Evolutionary conservation across 2,797 vertebrate genomes (phyloP), one percentile per base, ranked within the genome.

Genomic region (Cephalopachus bancanus): DNA sequence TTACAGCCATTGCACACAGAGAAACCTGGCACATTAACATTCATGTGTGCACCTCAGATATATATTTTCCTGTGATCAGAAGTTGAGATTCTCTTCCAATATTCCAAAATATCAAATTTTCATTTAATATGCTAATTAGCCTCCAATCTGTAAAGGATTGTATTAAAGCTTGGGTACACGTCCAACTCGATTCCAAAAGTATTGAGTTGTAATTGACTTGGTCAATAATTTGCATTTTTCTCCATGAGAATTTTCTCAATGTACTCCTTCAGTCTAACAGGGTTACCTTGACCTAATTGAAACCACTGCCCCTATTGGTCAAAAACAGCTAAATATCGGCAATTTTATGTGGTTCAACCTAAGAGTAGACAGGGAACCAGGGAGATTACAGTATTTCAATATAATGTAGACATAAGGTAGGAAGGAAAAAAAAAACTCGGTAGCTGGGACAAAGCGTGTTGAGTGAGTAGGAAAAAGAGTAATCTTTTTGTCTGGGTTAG

Each of bases 41-140:
- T 64, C 26, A 33, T 60, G 44, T 33, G 60, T 64, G 57, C 65
- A 67, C 60, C 79, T 94, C 90, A 60, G 51, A 53, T 81, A 75
- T 9, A 49, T 60, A 16, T 19, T 65, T 71, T 85, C 79, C 79
- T 53, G 17, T 74, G 64, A 84, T 93, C 26, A 37, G n/a, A 93
- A 95, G 76, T 92, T 85, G 57, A 96, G 94, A 95, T 79, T 83
- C 75, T 90, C 90, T 96, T 95, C 65, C 83, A 93, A 93, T 85
- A 85, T 96, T 96, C 74, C 80, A 92, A 96, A 94, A 89, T 89
- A 89, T 94, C 91, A 96, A 96, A 95, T 85, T 97, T 83, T 97
- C 91, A 93, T 86, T 93, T 96, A 89, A 94, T 96, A 76, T 89
- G 89, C 74, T 95, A 92, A 92, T 94, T 94, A 85, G 7, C 60